These are phyloP conservation scores for Watsonalla binaria DNA, from an alignment of 2,888 invertebrate genomes.

Conservation along the genomic window DNA sequence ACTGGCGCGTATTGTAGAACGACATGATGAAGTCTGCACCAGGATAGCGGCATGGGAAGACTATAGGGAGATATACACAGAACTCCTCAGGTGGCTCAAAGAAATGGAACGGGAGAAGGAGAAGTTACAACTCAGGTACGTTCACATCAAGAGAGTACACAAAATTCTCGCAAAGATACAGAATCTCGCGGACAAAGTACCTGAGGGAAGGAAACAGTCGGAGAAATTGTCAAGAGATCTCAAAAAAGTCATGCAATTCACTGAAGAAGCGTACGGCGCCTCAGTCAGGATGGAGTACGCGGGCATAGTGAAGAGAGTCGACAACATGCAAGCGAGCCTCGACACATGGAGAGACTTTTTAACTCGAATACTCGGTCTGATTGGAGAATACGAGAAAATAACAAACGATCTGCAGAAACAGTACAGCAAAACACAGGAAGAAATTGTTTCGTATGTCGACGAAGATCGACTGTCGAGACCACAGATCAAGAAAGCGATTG, in stretches of 20 bases:
- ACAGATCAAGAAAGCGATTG: constrained; percentile 81
- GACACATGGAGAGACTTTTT: constrained; percentile 90
- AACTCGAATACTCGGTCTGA: constrained; percentile 81
- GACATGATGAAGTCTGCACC: constrained; percentile 85
- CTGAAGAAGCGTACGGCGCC: constrained; percentile 87
- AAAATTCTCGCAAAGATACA: constrained; percentile 84
- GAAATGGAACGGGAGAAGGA: constrained; percentile 88
- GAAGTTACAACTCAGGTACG: constrained; percentile 87
- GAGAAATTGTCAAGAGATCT: constrained; percentile 82
- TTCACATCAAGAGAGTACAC: constrained; percentile 86
- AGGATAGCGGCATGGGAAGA: constrained; percentile 88
- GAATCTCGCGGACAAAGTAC: constrained; percentile 82
- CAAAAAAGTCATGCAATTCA: constrained; percentile 81
- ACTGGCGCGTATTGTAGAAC: constrained; percentile 85
- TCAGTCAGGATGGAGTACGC: constrained; percentile 90
- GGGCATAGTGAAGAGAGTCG: constrained; percentile 86
- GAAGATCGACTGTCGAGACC: constrained; percentile 78
- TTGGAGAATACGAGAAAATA: constrained; percentile 81
- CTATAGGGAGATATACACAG: constrained; percentile 84
- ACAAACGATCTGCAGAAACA: constrained; percentile 78
- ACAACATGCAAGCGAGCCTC: constrained; percentile 87
- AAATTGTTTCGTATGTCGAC: constrained; percentile 77
- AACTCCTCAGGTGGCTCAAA: constrained; percentile 87
- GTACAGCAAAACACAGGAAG: constrained; percentile 82
- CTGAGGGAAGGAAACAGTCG: constrained; percentile 82